Percentiles rank a stretch among this genome's conserved stretches.
Conservation (phyloP, 2,797 vertebrate species). For the Ceyx erithaca region DNA sequence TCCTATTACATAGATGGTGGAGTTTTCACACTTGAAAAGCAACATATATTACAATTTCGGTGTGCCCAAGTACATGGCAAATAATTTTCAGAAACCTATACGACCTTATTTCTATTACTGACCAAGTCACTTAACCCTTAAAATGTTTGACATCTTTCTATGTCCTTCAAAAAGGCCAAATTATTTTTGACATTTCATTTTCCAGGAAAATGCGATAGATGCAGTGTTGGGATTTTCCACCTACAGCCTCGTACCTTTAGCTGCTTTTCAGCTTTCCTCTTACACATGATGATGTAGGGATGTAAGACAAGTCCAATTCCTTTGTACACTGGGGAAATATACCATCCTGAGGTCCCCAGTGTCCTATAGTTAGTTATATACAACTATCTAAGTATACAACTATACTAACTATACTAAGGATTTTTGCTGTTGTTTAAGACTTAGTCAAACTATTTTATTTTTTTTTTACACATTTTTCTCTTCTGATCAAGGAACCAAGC, state of each 20-base stretch:
- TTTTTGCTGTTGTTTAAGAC: not conserved
- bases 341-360: not conserved
- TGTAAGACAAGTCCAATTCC: rapidly evolving
- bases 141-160: not conserved
- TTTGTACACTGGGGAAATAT: rapidly evolving
- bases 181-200: not conserved
- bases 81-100: not conserved
- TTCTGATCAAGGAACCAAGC: not conserved
- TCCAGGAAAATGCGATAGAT: not conserved
- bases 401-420: too few relatives aligned
- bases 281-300: rapidly evolving
- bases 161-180: not conserved
- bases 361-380: too few relatives aligned
- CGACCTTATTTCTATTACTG: not conserved
- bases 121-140: not conserved
- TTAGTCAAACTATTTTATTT: too few relatives aligned
- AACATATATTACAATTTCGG: not conserved
- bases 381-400: too few relatives aligned
- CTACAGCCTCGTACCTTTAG: not conserved
- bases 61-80: not conserved
- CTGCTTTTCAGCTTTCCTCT: not conserved
- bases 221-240: not conserved
- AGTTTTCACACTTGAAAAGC: not conserved
- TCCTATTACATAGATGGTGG: not conserved
- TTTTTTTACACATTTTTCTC: not conserved